Evolutionary conservation across 2,888 invertebrate species (phyloP).

Genomic region (Microctonus aethiopoides): DNA sequence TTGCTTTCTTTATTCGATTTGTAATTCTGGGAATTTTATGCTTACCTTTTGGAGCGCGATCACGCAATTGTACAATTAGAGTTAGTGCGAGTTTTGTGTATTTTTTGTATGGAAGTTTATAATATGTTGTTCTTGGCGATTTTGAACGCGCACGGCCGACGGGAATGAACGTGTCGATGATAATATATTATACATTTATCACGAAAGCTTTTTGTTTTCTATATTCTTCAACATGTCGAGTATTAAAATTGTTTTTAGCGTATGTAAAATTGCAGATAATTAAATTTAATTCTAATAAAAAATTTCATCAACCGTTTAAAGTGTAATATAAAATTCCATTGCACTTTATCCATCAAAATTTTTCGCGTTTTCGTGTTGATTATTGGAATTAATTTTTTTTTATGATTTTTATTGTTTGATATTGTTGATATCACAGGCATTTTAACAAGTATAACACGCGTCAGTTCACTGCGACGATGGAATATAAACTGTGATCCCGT

Average conservation of each 20-base stretch:
- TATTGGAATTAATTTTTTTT: background rate
- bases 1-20: background rate
- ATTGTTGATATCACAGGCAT: background rate
- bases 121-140: background rate
- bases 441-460: conserved; percentile 22
- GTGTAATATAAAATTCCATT: no score
- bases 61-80: conserved; percentile 10
- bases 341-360: no score
- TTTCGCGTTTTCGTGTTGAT: no score
- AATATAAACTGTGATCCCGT: conserved; percentile 41
- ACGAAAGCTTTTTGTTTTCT: background rate
- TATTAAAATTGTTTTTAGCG: background rate
- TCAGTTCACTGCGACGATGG: conserved; percentile 42
- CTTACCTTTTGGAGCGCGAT: conserved; percentile 10
- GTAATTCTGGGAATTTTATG: conserved; percentile 13
- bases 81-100: no score
- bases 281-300: no score
- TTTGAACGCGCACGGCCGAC: background rate
- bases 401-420: background rate
- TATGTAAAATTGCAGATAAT: background rate
- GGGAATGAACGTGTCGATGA: background rate
- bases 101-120: background rate
- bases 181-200: background rate
- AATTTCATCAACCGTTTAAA: no score
- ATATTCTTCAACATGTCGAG: background rate